Evolutionary conservation across 2,113 vertebrate genomes (phyloP).

Genomic region (Amia ocellicauda): DNA sequence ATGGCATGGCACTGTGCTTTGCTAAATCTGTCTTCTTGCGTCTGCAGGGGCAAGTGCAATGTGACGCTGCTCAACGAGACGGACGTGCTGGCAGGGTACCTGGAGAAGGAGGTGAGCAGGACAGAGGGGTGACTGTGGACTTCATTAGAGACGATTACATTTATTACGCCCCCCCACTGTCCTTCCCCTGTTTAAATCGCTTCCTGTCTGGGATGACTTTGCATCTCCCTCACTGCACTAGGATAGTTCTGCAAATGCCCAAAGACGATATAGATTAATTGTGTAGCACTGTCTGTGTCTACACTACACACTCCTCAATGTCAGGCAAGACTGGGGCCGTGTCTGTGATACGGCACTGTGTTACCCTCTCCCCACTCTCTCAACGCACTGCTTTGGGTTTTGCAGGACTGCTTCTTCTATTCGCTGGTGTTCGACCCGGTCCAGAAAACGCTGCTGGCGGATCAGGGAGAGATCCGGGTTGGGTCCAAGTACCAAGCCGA

Average conservation of each 20-base stretch:
- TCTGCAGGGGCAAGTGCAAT: conserved; percentile 83
- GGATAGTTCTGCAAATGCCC: too few species aligned
- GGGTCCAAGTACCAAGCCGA: conserved; percentile 92
- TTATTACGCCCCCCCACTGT: too few species aligned
- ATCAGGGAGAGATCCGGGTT: conserved; percentile 90
- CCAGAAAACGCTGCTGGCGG: conserved; percentile 87
- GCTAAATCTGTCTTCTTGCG: conserved; percentile 16
- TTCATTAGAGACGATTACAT: too few species aligned
- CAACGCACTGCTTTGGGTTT: conserved; percentile 9
- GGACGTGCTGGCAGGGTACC: conserved; percentile 78
- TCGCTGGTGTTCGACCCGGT: conserved; percentile 91
- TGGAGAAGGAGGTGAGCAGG: conserved; percentile 80
- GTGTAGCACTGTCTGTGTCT: too few species aligned
- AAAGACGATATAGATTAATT: too few species aligned
- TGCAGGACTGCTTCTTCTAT: conserved; percentile 91
- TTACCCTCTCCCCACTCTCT: too few species aligned
- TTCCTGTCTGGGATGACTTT: too few species aligned
- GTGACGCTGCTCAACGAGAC: conserved; percentile 91
- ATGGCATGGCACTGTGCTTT: too few species aligned
- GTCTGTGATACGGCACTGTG: not conserved
- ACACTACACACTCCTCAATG: too few species aligned
- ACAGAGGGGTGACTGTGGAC: too few species aligned
- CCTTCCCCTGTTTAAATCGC: too few species aligned
- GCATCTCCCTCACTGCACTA: too few species aligned
- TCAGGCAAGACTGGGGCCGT: not conserved